Base-by-base conservation (phyloP, 2,113 vertebrate species). In the Centropus unirufus region DNA sequence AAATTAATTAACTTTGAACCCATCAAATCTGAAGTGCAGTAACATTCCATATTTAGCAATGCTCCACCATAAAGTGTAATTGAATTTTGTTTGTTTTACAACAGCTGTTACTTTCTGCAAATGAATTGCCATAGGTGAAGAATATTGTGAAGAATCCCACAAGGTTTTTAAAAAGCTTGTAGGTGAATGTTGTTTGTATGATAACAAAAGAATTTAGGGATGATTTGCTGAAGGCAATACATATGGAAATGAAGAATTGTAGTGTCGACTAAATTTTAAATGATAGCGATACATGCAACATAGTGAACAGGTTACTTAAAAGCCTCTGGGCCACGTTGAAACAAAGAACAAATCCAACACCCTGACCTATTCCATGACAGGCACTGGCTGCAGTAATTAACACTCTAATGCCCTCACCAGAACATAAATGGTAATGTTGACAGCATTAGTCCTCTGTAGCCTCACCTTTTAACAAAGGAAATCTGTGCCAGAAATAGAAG, bases 21-120 rank as follows among this genome's bases (percentile, higher is more conserved):
- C 30, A 39, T 63, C 73, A 55, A 2, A 70, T 83, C 30, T 89
- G 80, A 81, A 74, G 70, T 59, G 70, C 59, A 74, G 12, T 26
- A 77, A 51, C 22, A 74, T 77, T 89, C 91, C 11, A 42, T 40
- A 19, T 14, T 83, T 81, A 46, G 21, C 20, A 58, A 29, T 70
- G n/a, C 83, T 91, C 42, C 55, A 77, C 14, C 55, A 7, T 58
- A 22, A 89, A 58, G 9, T 80, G 83, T 70, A 77, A 59, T 67
- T 84, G 46, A 83, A 52, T 86, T 68, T 62, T 84, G 18, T 59
- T 84, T 94, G 30, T 55, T 90, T 95, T 83, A 46, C 19, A 68
- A 52, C 67, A 64, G 46, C 39, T 92, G 30, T n/a, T 46, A 8
- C 36, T 80, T 93, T 83, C 36, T 58, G 67, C 78, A 88, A 82